Conservation (phyloP, 2,888 invertebrate genomes). For the Baccha elongata region DNA sequence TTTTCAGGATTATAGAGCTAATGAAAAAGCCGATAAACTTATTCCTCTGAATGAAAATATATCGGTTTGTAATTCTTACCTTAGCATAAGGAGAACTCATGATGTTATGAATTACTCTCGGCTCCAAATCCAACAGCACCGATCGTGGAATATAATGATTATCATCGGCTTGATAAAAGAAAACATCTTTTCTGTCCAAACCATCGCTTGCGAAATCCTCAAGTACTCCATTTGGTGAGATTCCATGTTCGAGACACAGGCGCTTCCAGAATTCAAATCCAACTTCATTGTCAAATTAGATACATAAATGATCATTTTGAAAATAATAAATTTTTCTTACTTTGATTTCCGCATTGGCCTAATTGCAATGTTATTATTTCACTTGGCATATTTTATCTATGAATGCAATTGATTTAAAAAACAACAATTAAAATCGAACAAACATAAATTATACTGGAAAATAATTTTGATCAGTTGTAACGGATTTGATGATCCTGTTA, state of each 20-base stretch:
- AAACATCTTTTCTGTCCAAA: slow-evolving; percentile 98
- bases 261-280: slow-evolving; percentile 99
- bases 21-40: not conserved
- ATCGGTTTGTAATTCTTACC: slow-evolving; percentile 81
- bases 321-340: slow-evolving; percentile 84
- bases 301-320: slow-evolving; percentile 69
- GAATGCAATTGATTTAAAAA: not conserved
- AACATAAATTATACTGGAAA: not conserved
- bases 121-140: slow-evolving; percentile 97
- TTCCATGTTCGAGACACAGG: slow-evolving; percentile 98
- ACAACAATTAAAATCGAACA: not conserved
- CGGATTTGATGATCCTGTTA: not conserved
- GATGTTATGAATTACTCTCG: slow-evolving; percentile 98
- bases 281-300: slow-evolving; percentile 86
- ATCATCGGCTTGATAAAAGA: slow-evolving; percentile 99
- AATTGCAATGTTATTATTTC: slow-evolving; percentile 99
- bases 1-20: slow-evolving; percentile 99
- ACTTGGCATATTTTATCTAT: slow-evolving; percentile 91
- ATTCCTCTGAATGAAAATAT: not conserved
- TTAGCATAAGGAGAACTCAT: slow-evolving; percentile 97
- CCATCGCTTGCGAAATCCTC: slow-evolving; percentile 95
- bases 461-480: not conserved
- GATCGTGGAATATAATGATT: slow-evolving; percentile 99
- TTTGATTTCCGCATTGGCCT: slow-evolving; percentile 99
- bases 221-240: slow-evolving; percentile 97